Percentiles rank a stretch among this genome's conserved stretches.
phyloP scores from a whole-genome alignment of 2,888 invertebrate species.

The Eupeodes latifasciatus region DNA sequence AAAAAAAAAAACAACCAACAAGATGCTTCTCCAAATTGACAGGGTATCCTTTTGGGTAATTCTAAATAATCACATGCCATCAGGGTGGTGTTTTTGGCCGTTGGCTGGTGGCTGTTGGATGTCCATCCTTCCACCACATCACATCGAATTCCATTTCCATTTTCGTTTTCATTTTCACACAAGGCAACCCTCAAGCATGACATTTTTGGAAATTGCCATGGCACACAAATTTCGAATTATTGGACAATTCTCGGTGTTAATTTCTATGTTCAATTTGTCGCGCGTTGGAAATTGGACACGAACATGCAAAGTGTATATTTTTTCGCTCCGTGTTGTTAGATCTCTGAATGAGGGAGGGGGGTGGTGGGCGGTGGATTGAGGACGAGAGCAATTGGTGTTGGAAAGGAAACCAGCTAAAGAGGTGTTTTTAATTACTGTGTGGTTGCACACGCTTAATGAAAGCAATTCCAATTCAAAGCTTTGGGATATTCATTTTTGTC shows the following conservation, averaged over 20 bases:
- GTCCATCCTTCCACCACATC: slow-evolving; percentile 27
- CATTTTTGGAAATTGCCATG: slow-evolving; percentile 29
- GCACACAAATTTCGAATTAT: slow-evolving; percentile 46
- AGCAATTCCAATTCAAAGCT: slow-evolving; percentile 44
- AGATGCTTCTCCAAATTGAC: slow-evolving; percentile 64
- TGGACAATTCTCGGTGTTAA: slow-evolving; percentile 59
- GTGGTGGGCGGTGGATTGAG: too few species aligned
- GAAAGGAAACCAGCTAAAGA: slow-evolving; percentile 8
- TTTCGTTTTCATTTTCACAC: slow-evolving; percentile 39
- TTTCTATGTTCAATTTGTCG: slow-evolving; percentile 66
- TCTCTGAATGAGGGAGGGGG: background rate
- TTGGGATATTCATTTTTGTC: slow-evolving; percentile 20
- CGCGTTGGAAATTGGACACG: slow-evolving; percentile 52
- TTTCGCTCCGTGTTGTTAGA: background rate
- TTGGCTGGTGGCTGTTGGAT: slow-evolving; percentile 2
- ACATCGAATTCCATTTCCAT: too few species aligned
- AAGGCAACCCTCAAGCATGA: background rate
- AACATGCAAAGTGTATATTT: slow-evolving; percentile 56
- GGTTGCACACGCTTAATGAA: slow-evolving; percentile 38
- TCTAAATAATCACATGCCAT: slow-evolving; percentile 58
- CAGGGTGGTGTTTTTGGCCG: background rate
- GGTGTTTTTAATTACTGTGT: slow-evolving; percentile 61
- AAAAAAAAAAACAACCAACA: slow-evolving; percentile 5
- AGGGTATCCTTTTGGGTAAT: slow-evolving; percentile 68
- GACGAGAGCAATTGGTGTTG: too few species aligned